phyloP scores from a whole-genome alignment of 1,140 invertebrate genomes.

The Gonatopus flavifemur region DNA sequence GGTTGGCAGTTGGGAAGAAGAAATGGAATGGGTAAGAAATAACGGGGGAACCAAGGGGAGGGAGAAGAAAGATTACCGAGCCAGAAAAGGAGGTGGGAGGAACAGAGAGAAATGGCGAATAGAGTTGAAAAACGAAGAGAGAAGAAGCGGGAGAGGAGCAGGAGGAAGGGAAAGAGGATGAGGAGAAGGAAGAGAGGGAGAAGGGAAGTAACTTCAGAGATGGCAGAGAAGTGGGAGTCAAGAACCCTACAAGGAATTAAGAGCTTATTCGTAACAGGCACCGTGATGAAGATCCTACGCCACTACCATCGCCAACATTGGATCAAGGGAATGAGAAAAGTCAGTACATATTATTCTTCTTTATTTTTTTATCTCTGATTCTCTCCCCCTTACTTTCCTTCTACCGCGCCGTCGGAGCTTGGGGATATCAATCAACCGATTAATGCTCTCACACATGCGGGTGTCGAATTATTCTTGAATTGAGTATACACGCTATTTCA shows the following conservation, averaged over 20 bases:
- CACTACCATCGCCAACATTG: constrained; percentile 19
- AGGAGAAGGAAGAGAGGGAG: not conserved
- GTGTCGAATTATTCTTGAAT: constrained; percentile 47
- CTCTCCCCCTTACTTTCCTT: not conserved
- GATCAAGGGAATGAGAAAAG: constrained; percentile 1
- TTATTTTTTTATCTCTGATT: not conserved
- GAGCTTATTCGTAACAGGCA: constrained; percentile 54
- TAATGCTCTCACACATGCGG: constrained; percentile 50
- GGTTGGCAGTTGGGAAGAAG: not conserved
- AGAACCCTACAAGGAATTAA: constrained; percentile 55
- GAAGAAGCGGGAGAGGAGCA: not conserved
- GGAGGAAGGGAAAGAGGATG: not conserved
- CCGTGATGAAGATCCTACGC: constrained; percentile 51
- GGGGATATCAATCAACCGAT: constrained; percentile 51
- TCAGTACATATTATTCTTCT: not conserved
- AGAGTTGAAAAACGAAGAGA: constrained; percentile 20
- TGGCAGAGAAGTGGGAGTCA: constrained; percentile 37
- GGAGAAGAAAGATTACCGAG: constrained; percentile 7
- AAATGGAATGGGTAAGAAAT: too few species aligned
- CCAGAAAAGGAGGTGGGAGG: constrained; percentile 6
- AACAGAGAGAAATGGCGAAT: constrained; percentile 20
- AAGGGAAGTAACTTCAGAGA: constrained; percentile 25
- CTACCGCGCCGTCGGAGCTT: constrained; percentile 28
- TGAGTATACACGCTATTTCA: too few species aligned
- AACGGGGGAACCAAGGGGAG: not conserved